phyloP scores from a whole-genome alignment of 2,113 vertebrate species.

The Polyodon spathula region DNA sequence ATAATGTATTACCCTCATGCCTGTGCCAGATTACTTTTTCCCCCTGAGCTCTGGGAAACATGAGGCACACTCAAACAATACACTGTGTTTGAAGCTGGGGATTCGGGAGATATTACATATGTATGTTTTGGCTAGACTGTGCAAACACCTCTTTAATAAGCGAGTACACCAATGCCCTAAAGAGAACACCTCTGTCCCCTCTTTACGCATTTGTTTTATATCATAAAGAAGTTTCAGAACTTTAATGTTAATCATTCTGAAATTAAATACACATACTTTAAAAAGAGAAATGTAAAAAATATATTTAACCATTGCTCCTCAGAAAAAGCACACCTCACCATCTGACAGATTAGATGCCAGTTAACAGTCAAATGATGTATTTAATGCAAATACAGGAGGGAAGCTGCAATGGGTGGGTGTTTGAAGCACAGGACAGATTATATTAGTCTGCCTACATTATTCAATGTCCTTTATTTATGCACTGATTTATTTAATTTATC shows the following conservation, averaged over 20 bases:
- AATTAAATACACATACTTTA: constrained; percentile 42
- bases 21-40: no score
- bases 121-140: neutral
- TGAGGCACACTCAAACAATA: neutral
- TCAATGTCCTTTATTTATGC: neutral
- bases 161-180: neutral
- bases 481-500: neutral
- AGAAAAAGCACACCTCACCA: constrained; percentile 47
- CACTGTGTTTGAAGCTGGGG: neutral
- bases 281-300: constrained; percentile 56
- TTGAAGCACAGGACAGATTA: constrained; percentile 1
- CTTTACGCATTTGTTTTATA: constrained; percentile 32
- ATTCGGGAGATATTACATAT: neutral
- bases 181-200: neutral
- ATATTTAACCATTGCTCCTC: constrained; percentile 49
- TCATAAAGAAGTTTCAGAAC: constrained; percentile 37
- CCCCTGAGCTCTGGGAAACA: neutral
- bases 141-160: neutral
- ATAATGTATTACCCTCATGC: no score
- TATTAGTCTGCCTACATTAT: neutral
- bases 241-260: constrained; percentile 50
- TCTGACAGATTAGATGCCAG: constrained; percentile 44
- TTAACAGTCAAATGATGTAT: constrained; percentile 22
- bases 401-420: constrained; percentile 1
- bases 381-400: constrained; percentile 13